Percentiles rank a stretch among this genome's conserved stretches.
Conservation (phyloP, 2,888 invertebrate genomes). For the Drosophila nr. medialis region DNA sequence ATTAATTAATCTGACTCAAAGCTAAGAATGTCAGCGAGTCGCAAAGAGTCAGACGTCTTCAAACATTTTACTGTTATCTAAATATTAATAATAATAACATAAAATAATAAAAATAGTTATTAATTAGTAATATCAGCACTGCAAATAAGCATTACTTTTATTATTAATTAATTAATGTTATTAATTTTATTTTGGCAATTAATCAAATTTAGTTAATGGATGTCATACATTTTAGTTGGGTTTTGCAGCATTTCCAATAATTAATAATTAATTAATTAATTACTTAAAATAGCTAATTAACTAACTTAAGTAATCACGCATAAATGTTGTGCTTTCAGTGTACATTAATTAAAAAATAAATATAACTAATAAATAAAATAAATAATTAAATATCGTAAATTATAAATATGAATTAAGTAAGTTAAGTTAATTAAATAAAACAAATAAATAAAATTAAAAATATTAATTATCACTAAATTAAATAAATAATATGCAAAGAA, state of each 20-base stretch:
- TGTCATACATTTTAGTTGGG: background rate
- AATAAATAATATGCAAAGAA: background rate
- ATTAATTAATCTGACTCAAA: background rate
- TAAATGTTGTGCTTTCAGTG: background rate
- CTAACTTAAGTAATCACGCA: background rate
- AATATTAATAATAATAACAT: background rate
- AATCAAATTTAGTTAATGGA: background rate
- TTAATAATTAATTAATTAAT: background rate
- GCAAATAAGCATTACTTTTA: background rate
- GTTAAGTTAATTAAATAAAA: background rate
- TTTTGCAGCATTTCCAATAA: background rate
- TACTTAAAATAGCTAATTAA: background rate
- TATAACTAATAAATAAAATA: background rate
- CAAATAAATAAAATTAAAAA: background rate
- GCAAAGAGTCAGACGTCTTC: background rate
- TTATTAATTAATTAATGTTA: too few species aligned
- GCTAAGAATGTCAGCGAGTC: too few species aligned
- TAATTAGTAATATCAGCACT: background rate
- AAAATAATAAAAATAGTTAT: background rate
- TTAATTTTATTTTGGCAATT: background rate
- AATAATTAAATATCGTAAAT: background rate
- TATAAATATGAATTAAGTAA: background rate
- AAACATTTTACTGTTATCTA: background rate
- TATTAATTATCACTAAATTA: background rate
- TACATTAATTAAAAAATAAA: background rate